phyloP scores from a whole-genome alignment of 2,113 vertebrate genomes.

The Tauraco erythrolophus region DNA sequence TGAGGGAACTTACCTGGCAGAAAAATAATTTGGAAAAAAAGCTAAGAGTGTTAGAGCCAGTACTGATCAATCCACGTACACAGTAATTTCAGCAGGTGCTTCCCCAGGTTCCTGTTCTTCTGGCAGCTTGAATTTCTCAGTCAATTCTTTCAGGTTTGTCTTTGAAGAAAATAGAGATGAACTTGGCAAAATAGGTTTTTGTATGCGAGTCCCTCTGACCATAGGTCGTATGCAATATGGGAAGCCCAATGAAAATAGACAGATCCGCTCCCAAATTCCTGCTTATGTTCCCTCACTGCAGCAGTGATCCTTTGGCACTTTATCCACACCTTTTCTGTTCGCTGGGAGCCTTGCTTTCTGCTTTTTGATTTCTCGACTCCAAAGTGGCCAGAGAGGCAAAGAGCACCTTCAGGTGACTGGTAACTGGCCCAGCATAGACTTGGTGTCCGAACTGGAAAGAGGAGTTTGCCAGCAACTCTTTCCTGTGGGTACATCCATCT shows the following conservation, averaged over 20 bases:
- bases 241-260: neutral
- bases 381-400: neutral
- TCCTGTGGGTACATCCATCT: rapidly evolving
- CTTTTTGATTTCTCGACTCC: neutral
- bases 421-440: neutral
- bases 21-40: neutral
- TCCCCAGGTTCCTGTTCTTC: neutral
- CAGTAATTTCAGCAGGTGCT: neutral
- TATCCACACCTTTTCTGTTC: neutral
- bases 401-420: neutral
- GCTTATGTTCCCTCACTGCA: neutral
- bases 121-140: neutral
- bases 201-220: neutral
- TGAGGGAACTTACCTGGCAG: neutral
- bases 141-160: neutral
- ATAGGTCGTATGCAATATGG: neutral
- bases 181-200: neutral
- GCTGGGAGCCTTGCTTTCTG: neutral
- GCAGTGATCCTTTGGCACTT: neutral
- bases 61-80: neutral
- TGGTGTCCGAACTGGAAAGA: neutral
- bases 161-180: neutral
- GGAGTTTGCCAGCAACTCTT: neutral
- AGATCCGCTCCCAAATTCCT: neutral
- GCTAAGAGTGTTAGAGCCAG: neutral